Percentiles rank a stretch among this genome's conserved stretches.
These are phyloP conservation scores for Paramisgurnus dabryanus DNA, from an alignment of 2,113 vertebrate species.

Conservation along the genomic window DNA sequence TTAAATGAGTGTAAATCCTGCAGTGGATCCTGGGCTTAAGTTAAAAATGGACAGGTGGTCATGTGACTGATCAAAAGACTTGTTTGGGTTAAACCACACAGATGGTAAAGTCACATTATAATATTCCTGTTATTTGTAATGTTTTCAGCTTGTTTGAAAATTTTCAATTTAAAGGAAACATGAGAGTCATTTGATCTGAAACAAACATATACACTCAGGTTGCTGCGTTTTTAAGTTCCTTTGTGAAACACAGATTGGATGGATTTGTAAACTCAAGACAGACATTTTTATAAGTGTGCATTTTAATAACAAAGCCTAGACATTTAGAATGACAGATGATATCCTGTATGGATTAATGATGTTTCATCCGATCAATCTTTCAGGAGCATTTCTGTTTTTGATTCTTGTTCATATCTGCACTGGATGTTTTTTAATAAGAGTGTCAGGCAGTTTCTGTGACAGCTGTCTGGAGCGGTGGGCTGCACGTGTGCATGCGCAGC, in stretches of 20 bases:
- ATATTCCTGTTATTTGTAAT: too few species aligned
- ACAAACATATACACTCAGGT: not conserved
- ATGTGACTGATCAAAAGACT: too few species aligned
- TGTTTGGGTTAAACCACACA: too few species aligned
- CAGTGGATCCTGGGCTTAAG: too few species aligned
- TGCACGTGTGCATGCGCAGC: not conserved
- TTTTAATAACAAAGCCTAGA: not conserved
- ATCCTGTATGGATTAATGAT: conserved; percentile 15
- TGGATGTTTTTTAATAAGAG: conserved; percentile 38
- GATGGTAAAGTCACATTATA: too few species aligned
- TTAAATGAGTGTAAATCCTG: too few species aligned
- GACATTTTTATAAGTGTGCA: too few species aligned
- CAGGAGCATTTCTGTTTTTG: not conserved
- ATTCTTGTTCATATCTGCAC: conserved; percentile 15
- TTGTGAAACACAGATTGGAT: not conserved
- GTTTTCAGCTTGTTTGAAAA: too few species aligned
- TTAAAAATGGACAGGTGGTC: too few species aligned
- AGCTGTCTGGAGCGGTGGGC: conserved; percentile 30
- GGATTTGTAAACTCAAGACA: not conserved
- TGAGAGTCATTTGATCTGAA: too few species aligned
- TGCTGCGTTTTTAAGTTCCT: not conserved
- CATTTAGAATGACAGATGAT: conserved; percentile 5
- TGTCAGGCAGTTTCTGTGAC: conserved; percentile 38
- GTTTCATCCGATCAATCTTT: not conserved
- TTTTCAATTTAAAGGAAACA: too few species aligned